phyloP scores from a whole-genome alignment of 2,888 invertebrate species.

The Mesorhabditis belari region DNA sequence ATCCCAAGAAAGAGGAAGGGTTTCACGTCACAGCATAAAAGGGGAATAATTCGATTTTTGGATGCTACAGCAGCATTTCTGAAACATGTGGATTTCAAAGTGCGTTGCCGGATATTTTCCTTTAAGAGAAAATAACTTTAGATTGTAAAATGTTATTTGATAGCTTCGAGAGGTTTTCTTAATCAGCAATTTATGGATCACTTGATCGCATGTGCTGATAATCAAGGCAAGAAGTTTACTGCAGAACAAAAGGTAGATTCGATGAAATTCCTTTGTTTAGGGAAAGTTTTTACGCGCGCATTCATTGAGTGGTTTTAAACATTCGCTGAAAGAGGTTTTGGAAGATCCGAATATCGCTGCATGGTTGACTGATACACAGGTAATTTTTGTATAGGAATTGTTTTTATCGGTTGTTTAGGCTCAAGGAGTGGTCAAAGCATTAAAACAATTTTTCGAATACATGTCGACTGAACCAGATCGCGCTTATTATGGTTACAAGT shows the following conservation, averaged over 20 bases:
- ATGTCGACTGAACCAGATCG: slow-evolving; percentile 82
- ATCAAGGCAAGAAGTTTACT: slow-evolving; percentile 80
- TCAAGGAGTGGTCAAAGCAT: slow-evolving; percentile 60
- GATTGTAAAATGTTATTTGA: slow-evolving; percentile 85
- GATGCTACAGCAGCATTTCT: slow-evolving; percentile 65
- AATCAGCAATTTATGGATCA: slow-evolving; percentile 88
- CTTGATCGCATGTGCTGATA: slow-evolving; percentile 82
- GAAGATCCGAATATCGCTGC: slow-evolving; percentile 58
- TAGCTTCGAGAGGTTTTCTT: slow-evolving; percentile 97
- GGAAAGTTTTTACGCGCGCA: slow-evolving; percentile 89
- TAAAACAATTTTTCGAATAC: slow-evolving; percentile 85
- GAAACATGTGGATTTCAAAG: slow-evolving; percentile 43
- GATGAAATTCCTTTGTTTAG: slow-evolving; percentile 12
- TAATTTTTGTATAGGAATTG: slow-evolving; percentile 2
- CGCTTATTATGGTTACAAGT: slow-evolving; percentile 80
- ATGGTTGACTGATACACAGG: slow-evolving; percentile 85
- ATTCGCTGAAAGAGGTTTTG: slow-evolving; percentile 65
- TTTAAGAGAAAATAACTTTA: no score
- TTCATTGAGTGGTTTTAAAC: slow-evolving; percentile 94
- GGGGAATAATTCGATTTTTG: slow-evolving; percentile 75
- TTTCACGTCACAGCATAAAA: slow-evolving; percentile 87
- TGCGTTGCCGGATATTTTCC: no score
- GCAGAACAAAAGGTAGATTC: slow-evolving; percentile 58
- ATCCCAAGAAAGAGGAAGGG: slow-evolving; percentile 91
- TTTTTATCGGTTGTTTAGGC: slow-evolving; percentile 28